phyloP scores from a whole-genome alignment of 53 echinoderm and acorn worm species.

The Paracentrotus lividus region DNA sequence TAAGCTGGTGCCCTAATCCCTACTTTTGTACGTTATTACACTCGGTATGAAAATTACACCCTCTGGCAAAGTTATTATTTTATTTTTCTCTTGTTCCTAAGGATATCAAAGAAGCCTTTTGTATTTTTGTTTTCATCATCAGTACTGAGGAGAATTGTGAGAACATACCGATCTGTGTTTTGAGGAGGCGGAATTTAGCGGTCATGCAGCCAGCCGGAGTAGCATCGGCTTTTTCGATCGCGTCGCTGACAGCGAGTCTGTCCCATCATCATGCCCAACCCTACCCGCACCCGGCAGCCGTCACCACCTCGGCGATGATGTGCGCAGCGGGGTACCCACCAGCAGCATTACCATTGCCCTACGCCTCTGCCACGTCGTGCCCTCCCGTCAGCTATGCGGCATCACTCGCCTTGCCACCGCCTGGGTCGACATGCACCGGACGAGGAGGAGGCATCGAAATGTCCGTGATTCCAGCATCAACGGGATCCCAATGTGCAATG shows the following conservation, averaged over 20 bases:
- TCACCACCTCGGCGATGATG: constrained; percentile 72
- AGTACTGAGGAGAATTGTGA: background rate
- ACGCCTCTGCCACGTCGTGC: constrained; percentile 64
- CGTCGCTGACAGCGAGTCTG: constrained; percentile 67
- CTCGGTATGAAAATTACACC: constrained; percentile 51
- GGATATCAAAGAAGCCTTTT: constrained; percentile 22
- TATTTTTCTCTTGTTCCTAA: background rate
- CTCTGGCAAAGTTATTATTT: constrained; percentile 23
- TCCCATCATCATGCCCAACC: constrained; percentile 66
- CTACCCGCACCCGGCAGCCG: constrained; percentile 68
- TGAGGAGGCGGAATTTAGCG: constrained; percentile 12
- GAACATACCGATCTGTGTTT: constrained; percentile 14
- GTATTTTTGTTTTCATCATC: background rate
- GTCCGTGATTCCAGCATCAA: constrained; percentile 44
- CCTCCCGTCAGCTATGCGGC: constrained; percentile 63
- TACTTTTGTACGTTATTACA: constrained; percentile 32
- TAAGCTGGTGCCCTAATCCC: constrained; percentile 45
- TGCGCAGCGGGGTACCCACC: constrained; percentile 65
- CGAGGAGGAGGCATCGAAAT: constrained; percentile 34
- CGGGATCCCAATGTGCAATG: constrained; percentile 66
- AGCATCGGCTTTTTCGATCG: constrained; percentile 69
- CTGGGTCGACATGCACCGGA: constrained; percentile 46
- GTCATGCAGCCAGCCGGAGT: constrained; percentile 68
- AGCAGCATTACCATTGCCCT: constrained; percentile 64
- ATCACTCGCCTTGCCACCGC: constrained; percentile 56